Conservation (phyloP, 2,888 invertebrate genomes). For the Tetramorium bicarinatum region DNA sequence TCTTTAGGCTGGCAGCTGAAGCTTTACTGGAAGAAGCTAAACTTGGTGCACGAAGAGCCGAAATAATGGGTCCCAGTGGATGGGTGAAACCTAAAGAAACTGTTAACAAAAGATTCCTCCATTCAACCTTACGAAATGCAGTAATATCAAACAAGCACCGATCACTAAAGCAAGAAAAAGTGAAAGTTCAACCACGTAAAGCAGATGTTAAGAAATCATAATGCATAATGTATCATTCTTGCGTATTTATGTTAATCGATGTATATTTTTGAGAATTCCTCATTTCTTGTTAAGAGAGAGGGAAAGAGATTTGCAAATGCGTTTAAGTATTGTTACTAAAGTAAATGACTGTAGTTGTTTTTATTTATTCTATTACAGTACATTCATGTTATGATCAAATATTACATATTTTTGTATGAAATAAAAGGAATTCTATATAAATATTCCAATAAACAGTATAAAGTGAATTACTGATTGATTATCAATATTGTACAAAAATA, state of each 20-base stretch:
- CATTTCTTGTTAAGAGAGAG: conserved; percentile 11
- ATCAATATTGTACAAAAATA: conserved; percentile 52
- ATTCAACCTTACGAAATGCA: conserved; percentile 83
- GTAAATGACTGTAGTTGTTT: conserved; percentile 41
- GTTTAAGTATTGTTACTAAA: conserved; percentile 22
- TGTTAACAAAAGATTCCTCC: conserved; percentile 84
- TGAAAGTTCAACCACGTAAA: conserved; percentile 59
- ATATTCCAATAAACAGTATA: conserved; percentile 25
- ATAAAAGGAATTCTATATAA: conserved; percentile 25
- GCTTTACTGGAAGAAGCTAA: conserved; percentile 84
- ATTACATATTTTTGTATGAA: conserved; percentile 54
- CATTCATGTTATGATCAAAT: conserved; percentile 30
- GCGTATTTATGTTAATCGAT: neutral
- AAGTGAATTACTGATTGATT: conserved; percentile 7
- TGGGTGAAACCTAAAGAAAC: conserved; percentile 84
- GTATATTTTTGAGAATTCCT: conserved; percentile 9
- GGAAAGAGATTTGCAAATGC: neutral
- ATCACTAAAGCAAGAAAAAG: conserved; percentile 64
- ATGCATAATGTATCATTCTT: neutral
- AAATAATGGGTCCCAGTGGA: conserved; percentile 84
- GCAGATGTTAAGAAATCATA: conserved; percentile 52
- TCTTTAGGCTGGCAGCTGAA: conserved; percentile 82
- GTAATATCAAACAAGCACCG: conserved; percentile 81
- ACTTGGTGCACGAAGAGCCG: conserved; percentile 83
- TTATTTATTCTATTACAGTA: conserved; percentile 52